Base-by-base conservation (phyloP, 2,113 vertebrate genomes). In the Ploceus nigricollis region DNA sequence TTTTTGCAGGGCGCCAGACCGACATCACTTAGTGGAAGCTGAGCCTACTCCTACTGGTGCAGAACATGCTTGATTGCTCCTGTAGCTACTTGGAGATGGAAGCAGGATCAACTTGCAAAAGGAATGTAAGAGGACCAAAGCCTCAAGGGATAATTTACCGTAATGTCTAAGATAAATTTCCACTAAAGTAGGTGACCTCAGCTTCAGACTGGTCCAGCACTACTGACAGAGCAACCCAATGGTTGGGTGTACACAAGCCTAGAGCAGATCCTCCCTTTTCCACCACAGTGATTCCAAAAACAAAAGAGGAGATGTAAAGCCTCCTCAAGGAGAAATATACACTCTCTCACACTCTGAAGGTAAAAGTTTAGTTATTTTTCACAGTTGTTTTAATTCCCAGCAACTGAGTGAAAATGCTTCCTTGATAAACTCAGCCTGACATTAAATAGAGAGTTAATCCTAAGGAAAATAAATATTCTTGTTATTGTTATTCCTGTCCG, bases 391-490 rank as follows among this genome's bases (percentile, higher is more conserved):
- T 72, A 91, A 87, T 60, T 39, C n/a, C 20, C 39, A 64, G 66
- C 24, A 87, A 47, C 15, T n/a, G 31, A 85, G n/a, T 3, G 4
- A 91, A 94, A 89, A 82, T 15, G 13, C 7, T 60, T 91, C 47
- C 27, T 81, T 91, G 56, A 68, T 40, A 79, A 91, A 82, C 39
- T 82, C 24, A 64, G 44, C 30, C 51, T 87, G 77, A 84, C 42
- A 57, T 48, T 84, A 87, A 89, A 91, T 45, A 84, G 8, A 58
- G 64, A 75, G 28, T 90, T 93, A 10, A 25, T 61, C 48, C 76
- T 65, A 56, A 87, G 71, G 48, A 76, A 72, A 63, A 71, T 3
- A 50, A 79, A 71, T 50, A 58, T 40, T 64, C 37, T 80, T 69
- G 9, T 35, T 93, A 79, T 28, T 72, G n/a, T 69, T 53, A 80